These are phyloP conservation scores for Scortum barcoo DNA, from an alignment of 2,113 vertebrate genomes.

Conservation along the genomic window DNA sequence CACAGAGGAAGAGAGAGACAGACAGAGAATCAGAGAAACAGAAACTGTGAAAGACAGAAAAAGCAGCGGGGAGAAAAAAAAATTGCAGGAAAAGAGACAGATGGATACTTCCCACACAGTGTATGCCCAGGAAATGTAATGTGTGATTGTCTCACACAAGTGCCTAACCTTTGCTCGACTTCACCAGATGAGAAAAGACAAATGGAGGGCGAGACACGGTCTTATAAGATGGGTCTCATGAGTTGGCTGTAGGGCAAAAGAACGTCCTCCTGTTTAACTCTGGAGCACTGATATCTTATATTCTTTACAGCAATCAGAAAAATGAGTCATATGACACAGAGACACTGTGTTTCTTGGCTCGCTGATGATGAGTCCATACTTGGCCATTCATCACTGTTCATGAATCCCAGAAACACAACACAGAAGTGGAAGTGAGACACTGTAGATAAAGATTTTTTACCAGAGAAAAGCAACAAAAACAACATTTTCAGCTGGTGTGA, in stretches of 20 bases:
- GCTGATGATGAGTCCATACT: constrained; percentile 3
- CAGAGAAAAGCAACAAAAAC: neutral
- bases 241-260: constrained; percentile 14
- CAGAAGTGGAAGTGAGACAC: neutral
- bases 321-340: constrained; percentile 21
- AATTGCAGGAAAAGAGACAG: constrained; percentile 14
- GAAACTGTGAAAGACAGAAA: constrained; percentile 11
- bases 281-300: constrained; percentile 7
- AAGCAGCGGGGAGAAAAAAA: constrained; percentile 2
- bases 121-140: constrained; percentile 40
- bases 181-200: constrained; percentile 37
- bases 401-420: constrained; percentile 3
- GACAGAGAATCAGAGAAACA: neutral
- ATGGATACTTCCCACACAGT: constrained; percentile 54
- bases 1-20: constrained; percentile 20
- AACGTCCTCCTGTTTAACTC: neutral
- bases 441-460: neutral
- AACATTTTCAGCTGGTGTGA: neutral
- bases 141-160: constrained; percentile 34
- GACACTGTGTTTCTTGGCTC: neutral
- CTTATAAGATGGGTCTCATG: constrained; percentile 13
- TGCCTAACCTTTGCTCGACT: constrained; percentile 29
- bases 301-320: neutral
- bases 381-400: constrained; percentile 18
- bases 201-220: constrained; percentile 30